Evolutionary conservation across 2,113 vertebrate species (phyloP).

Genomic region (Bos javanicus): DNA sequence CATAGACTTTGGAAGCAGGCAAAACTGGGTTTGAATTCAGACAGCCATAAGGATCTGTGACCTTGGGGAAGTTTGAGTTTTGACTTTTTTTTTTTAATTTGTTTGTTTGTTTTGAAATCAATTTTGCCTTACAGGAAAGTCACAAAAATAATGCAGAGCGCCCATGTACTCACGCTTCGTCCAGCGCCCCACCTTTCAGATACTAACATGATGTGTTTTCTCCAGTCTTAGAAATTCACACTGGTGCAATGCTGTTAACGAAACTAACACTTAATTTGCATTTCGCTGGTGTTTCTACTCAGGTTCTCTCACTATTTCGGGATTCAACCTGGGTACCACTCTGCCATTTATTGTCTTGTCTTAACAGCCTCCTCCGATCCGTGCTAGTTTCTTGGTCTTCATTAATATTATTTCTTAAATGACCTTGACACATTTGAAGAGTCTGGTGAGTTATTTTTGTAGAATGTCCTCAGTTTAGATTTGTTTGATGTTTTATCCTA

Average conservation of each 20-base stretch:
- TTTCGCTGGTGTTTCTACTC: neutral
- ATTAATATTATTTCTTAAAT: neutral
- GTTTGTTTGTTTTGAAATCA: neutral
- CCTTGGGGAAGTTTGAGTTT: neutral
- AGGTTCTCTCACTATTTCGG: neutral
- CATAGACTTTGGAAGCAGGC: neutral
- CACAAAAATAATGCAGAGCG: neutral
- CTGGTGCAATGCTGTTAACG: neutral
- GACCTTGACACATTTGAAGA: neutral
- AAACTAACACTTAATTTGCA: neutral
- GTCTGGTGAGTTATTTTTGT: neutral
- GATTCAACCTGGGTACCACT: neutral
- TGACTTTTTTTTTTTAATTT: neutral
- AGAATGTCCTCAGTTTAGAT: neutral
- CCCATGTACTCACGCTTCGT: rapidly evolving
- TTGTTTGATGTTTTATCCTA: neutral
- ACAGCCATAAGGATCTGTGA: neutral
- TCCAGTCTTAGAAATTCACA: neutral
- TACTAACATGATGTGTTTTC: neutral
- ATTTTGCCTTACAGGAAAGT: neutral
- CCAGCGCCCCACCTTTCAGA: neutral
- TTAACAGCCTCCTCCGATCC: neutral
- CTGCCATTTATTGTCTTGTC: too few relatives aligned
- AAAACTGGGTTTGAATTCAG: neutral
- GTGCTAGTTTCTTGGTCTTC: neutral